Evolutionary conservation across 2,888 invertebrate genomes (phyloP).

Genomic region (Mythimna loreyi): DNA sequence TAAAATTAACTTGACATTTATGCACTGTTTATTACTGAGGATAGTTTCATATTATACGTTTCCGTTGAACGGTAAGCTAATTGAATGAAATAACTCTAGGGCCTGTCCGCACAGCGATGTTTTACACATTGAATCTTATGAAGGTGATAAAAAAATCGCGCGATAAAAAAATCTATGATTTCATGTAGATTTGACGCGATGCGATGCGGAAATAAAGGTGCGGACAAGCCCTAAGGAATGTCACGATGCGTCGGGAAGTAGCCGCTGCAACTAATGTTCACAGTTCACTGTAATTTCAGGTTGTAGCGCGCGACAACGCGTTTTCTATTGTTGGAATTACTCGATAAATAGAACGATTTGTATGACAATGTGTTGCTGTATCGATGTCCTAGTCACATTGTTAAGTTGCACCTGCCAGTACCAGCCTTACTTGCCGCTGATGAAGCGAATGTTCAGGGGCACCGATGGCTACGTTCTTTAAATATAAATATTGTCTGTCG

Average conservation of each 20-base stretch:
- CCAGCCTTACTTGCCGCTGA: background rate
- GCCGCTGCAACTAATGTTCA: too few species aligned
- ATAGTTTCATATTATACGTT: background rate
- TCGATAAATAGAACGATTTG: background rate
- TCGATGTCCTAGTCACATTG: background rate
- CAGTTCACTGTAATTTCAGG: constrained; percentile 24
- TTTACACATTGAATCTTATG: too few species aligned
- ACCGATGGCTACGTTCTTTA: background rate
- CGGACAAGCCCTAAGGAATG: too few species aligned
- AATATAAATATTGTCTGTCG: background rate
- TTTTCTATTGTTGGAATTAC: background rate
- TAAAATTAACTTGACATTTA: background rate
- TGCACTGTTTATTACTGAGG: background rate
- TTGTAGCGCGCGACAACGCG: background rate
- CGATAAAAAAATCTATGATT: too few species aligned
- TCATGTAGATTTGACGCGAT: too few species aligned
- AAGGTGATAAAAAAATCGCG: too few species aligned
- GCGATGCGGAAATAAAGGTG: too few species aligned
- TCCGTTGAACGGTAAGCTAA: constrained; percentile 1
- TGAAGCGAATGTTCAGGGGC: background rate
- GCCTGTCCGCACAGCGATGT: too few species aligned
- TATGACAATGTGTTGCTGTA: background rate
- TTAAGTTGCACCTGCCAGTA: background rate
- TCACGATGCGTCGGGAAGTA: background rate
- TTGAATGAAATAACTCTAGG: background rate